Base-by-base conservation (phyloP, 2,888 invertebrate genomes). In the Drosophila pseudotalamancana region DNA sequence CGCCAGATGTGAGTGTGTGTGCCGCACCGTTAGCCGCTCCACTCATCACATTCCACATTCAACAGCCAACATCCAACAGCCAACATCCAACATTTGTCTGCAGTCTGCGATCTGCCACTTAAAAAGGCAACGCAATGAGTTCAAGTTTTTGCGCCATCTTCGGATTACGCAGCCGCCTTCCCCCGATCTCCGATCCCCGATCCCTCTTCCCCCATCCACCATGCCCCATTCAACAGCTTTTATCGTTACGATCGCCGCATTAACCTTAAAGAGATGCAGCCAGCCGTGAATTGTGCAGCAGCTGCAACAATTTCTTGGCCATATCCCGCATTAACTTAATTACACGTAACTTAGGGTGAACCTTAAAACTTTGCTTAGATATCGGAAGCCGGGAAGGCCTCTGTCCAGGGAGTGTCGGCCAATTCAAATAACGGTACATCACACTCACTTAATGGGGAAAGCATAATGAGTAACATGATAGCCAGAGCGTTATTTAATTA, bases 201-300 rank as follows among this genome's bases (percentile, higher is more conserved):
- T 6, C 12, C 6, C 0, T 8, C 34, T 18, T 6, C 31, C 12
- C 31, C 27, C 9, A 12, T 6, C 11, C 9, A 2, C 3, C 27
- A 3, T 27, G 27, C 27, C 27, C 3, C 11, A 25, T 9, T n/a
- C n/a, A n/a, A n/a, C n/a, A n/a, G n/a, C n/a, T n/a, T n/a, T n/a
- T n/a, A n/a, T n/a, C 25, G 25, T 9, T 25, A 3, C 8, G 1
- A 5, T 18, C 37, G 6, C 37, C 43, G 5, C 12, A 39, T 32
- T 42, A 80, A 54, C 72, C 68, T 60, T 54, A 42, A 35, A 35
- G 49, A 29, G 43, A 59, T 40, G 62, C 61, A 69, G 45, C 79
- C 64, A 62, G 67, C 71, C 79, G 79, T 77, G 67, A 82, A 78
- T 54, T 66, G 64, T 68, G 77, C 68, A 53, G 60, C 63, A 25